Conservation (phyloP, 2,888 invertebrate species). For the Apamea monoglypha region DNA sequence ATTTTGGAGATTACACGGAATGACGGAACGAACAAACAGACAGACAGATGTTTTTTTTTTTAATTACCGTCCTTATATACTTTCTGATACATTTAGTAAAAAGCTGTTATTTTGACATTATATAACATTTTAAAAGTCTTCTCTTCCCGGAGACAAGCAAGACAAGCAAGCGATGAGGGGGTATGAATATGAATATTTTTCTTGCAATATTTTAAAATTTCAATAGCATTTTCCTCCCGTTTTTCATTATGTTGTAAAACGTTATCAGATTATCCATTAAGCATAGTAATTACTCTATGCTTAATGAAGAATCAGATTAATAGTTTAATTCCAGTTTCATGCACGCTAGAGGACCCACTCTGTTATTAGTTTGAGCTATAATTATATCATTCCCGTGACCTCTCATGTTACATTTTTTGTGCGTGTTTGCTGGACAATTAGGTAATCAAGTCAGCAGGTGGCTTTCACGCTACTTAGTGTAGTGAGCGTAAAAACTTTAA, state of each 20-base stretch:
- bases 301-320: slow-evolving; percentile 58
- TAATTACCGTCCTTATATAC: no score
- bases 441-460: slow-evolving; percentile 58
- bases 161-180: neutral
- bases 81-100: no score
- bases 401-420: slow-evolving; percentile 46
- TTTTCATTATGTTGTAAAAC: slow-evolving; percentile 44
- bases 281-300: slow-evolving; percentile 46
- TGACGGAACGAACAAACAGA: no score
- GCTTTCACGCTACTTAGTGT: slow-evolving; percentile 42
- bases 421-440: slow-evolving; percentile 59
- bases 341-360: slow-evolving; percentile 46
- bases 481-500: slow-evolving; percentile 38
- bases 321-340: slow-evolving; percentile 44
- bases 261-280: slow-evolving; percentile 56
- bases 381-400: slow-evolving; percentile 57
- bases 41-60: no score
- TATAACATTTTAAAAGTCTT: neutral
- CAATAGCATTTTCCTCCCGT: neutral
- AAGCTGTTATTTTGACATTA: no score
- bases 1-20: no score
- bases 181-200: neutral
- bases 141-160: no score
- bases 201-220: neutral
- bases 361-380: slow-evolving; percentile 42